phyloP scores from a whole-genome alignment of 1,140 invertebrate genomes.

The Delia radicum region DNA sequence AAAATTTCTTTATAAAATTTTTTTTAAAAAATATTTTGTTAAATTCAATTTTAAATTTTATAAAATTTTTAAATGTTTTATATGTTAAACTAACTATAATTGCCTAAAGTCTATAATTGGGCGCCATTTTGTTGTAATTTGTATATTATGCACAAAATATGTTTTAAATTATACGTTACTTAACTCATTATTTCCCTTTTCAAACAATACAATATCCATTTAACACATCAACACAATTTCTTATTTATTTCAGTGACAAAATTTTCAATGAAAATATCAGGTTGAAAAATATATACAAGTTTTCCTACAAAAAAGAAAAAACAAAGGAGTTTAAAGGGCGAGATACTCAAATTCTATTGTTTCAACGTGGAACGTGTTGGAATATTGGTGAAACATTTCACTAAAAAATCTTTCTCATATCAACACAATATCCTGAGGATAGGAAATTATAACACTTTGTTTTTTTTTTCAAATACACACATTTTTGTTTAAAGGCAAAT shows the following conservation, averaged over 20 bases:
- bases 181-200: too few species aligned
- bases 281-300: background rate
- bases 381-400: conserved; percentile 20
- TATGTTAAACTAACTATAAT: too few species aligned
- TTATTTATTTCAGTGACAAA: background rate
- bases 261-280: background rate
- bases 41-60: too few species aligned
- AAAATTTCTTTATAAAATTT: too few species aligned
- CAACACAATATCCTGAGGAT: conserved; percentile 7
- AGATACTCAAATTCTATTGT: background rate
- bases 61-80: too few species aligned
- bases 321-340: background rate
- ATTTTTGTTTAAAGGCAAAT: conserved; percentile 14
- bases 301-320: background rate
- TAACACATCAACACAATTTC: conserved; percentile 8
- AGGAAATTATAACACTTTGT: background rate
- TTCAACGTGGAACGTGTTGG: conserved; percentile 27
- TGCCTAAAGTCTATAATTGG: too few species aligned
- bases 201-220: background rate
- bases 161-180: too few species aligned
- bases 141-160: too few species aligned
- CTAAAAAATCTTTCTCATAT: background rate
- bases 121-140: too few species aligned
- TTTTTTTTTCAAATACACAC: background rate
- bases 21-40: too few species aligned